phyloP scores from a whole-genome alignment of 2,888 invertebrate genomes.

The Cataglyphis rosenhaueri region DNA sequence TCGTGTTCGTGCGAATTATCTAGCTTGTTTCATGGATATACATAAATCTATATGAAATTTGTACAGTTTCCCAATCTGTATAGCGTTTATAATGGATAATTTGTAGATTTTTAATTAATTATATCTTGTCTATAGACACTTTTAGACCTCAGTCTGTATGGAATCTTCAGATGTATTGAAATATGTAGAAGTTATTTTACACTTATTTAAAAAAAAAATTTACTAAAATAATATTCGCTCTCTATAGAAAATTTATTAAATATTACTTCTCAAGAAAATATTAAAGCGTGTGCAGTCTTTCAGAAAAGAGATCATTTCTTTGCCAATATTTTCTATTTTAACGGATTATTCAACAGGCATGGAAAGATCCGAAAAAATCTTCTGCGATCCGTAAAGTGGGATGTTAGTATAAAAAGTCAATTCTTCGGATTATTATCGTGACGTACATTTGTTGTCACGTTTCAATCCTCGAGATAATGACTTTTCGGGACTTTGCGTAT shows the following conservation, averaged over 20 bases:
- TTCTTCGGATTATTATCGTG: not conserved
- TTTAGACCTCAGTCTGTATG: not conserved
- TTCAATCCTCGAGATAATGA: not conserved
- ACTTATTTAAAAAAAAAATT: not conserved
- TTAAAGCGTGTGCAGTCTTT: not conserved
- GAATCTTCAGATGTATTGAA: not conserved
- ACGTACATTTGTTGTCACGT: not conserved
- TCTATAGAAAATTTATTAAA: not conserved
- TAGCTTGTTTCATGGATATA: not conserved
- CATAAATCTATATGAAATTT: not conserved
- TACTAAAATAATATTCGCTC: not conserved
- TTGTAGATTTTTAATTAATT: not conserved
- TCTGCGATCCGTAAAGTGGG: not conserved
- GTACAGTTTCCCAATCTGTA: not conserved
- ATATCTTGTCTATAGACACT: not conserved
- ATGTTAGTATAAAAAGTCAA: not conserved
- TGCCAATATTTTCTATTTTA: not conserved
- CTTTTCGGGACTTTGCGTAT: not conserved
- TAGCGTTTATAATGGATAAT: not conserved
- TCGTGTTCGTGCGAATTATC: not conserved
- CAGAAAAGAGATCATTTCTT: not conserved
- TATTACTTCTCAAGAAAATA: constrained; percentile 6
- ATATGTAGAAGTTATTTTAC: constrained; percentile 2
- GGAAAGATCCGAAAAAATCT: not conserved
- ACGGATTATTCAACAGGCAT: not conserved